Evolutionary conservation across 2,797 vertebrate genomes (phyloP), one percentile per base, ranked within the genome.

Genomic region (Heteromormyrus szaboi): DNA sequence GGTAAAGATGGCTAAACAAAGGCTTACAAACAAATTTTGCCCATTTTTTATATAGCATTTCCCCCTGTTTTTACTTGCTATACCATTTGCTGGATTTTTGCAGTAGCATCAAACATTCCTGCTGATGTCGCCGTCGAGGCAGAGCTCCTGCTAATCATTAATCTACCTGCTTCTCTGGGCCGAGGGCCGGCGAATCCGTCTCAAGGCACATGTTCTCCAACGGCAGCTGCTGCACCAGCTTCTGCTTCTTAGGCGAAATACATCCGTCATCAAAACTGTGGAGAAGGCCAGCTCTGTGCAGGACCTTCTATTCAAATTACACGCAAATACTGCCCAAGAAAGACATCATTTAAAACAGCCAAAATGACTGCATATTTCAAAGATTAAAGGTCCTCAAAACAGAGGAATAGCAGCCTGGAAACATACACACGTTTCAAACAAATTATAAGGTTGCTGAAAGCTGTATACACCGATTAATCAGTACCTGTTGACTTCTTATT

Each of bases 161-260:
- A 48, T 7, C 87, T 92, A 99, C 99, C 97, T 97, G 97, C 89
- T 98, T 99, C 92, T 97, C 97, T 91, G 98, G 98, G 17, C 98
- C 98, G 3, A 99, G 94, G 2, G 97, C 98, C 89, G 98, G 99
- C 6, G 98, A 97, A 90, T 99, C 98, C 0, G 98, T 99, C 95
- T 99, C 98, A 86, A 99, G 95, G 90, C 98, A 99, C 89, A 99
- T 96, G 91, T 93, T 97, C 92, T 98, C 98, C 88, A 99, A 93
- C 1, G 98, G 98, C 89, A 99, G 91, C 94, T 97, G 96, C 90
- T 98, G 98, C 93, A 99, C 97, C 56, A 99, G 97, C 92, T 98
- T 99, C 95, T 99, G 97, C 97, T 99, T 99, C 98, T 99, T 97
- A 93, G 92, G 95, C 50, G 86, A 96, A 95, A 93, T 88, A 91